Base-by-base conservation (phyloP, 2,888 invertebrate genomes). In the Myopa testacea region DNA sequence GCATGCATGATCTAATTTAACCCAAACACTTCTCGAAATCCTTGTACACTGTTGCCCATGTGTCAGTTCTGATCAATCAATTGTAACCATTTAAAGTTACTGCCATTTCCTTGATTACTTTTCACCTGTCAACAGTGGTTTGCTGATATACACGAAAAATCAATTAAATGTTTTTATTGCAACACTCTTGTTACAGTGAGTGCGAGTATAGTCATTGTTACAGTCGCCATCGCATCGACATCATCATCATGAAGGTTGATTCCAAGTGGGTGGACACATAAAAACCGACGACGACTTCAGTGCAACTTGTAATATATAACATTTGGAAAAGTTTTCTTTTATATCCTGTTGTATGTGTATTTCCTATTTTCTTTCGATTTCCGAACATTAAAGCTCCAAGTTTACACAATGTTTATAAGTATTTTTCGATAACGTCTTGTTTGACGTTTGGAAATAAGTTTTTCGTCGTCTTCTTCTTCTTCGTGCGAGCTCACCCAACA, bases 141-240 rank as follows among this genome's bases (percentile, higher is more conserved):
- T 67, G 67, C 67, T 55, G 55, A 55, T 14, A 40, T 37, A 40
- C 67, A 67, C 19, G 67, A 67, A 40, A 67, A 67, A 67, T 67
- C 40, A 67, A 67, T 67, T 67, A 67, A 67, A 37, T 40, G 67
- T 40, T 67, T 40, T 67, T 67, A 67, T 40, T 40, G 67, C 37
- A 7, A n/a, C n/a, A 12, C 55, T 55, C 8, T 55, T n/a, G 55
- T 55, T 16, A 16, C 10, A 5, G 55, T n/a, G 55, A 14, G 2
- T 10, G 5, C 55, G 14, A 8, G 16, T 55, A 26, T n/a, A n/a
- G n/a, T n/a, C n/a, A 6, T 55, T 55, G 14, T 55, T 12, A 55
- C 4, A 6, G n/a, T 55, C n/a, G 16, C 55, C n/a, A 55, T 55
- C 55, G 55, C 50, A 8, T 8, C 50, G 50, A 50, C 12, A 50